Evolutionary conservation across 2,888 invertebrate species (phyloP).

Genomic region (Chalcis sispes): DNA sequence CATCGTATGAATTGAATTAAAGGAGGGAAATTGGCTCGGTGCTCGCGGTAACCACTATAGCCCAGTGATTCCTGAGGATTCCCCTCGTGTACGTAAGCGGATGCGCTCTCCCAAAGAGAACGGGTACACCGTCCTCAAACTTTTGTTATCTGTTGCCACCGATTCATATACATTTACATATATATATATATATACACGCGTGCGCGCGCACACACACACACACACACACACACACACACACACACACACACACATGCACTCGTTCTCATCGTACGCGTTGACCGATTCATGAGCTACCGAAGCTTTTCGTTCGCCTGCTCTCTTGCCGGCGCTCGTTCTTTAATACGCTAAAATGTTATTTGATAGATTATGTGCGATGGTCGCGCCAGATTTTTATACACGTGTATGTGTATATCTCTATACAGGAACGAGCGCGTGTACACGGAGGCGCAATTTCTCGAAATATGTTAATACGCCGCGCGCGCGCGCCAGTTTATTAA

Average conservation of each 20-base stretch:
- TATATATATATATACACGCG: no score
- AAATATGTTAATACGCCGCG: conserved; percentile 40
- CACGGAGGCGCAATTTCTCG: not conserved
- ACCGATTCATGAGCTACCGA: no score
- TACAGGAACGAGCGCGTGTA: not conserved
- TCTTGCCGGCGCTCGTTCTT: no score
- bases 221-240: no score
- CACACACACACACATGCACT: no score
- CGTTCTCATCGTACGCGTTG: no score
- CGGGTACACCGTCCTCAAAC: conserved; percentile 18
- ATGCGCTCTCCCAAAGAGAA: not conserved
- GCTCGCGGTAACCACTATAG: not conserved
- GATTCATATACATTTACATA: not conserved
- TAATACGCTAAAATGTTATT: not conserved
- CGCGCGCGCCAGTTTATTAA: conserved; percentile 12
- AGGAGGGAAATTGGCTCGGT: conserved; percentile 30
- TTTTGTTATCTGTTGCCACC: conserved; percentile 18
- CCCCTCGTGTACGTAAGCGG: not conserved
- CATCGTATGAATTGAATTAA: conserved; percentile 53
- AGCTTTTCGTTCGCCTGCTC: no score
- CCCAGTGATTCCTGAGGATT: conserved; percentile 16
- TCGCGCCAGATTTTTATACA: no score
- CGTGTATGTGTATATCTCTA: no score
- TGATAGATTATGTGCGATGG: conserved; percentile 10
- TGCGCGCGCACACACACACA: not conserved